These are phyloP conservation scores for Nomada ruficornis DNA, from an alignment of 2,888 invertebrate genomes.

Conservation along the genomic window DNA sequence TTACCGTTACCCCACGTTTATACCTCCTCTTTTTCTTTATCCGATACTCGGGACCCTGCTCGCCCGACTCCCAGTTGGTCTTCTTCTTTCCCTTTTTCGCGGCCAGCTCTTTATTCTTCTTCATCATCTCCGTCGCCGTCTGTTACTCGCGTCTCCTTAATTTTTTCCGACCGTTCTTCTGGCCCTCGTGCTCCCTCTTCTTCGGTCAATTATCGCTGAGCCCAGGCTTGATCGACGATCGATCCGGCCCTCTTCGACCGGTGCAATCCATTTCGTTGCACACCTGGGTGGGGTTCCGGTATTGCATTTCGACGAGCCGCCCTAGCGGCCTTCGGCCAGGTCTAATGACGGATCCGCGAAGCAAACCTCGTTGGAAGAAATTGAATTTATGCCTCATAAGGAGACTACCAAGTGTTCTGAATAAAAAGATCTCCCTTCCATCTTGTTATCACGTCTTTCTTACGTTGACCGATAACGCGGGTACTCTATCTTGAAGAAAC, in stretches of 20 bases:
- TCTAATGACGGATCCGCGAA: no score
- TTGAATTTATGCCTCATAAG: no score
- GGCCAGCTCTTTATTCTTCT: slow-evolving; percentile 47
- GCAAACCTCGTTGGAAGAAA: no score
- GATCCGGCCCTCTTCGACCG: slow-evolving; percentile 51
- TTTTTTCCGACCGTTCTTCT: slow-evolving; percentile 54
- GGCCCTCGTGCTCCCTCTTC: slow-evolving; percentile 49
- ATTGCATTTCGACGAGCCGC: slow-evolving; percentile 29
- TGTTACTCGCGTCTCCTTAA: slow-evolving; percentile 68
- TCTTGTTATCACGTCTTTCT: slow-evolving; percentile 44
- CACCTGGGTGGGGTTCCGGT: slow-evolving; percentile 57
- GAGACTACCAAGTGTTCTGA: no score
- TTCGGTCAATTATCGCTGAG: slow-evolving; percentile 69
- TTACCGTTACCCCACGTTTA: slow-evolving; percentile 74
- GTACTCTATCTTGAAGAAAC: slow-evolving; percentile 27
- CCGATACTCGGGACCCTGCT: neutral
- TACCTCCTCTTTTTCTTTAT: slow-evolving; percentile 53
- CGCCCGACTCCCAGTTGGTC: neutral
- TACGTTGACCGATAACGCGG: slow-evolving; percentile 36
- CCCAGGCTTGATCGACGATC: slow-evolving; percentile 55
- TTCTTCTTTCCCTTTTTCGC: slow-evolving; percentile 34
- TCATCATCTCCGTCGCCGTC: slow-evolving; percentile 62
- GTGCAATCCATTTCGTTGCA: slow-evolving; percentile 58
- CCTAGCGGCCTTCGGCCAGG: neutral
- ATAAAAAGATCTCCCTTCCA: neutral